These are phyloP conservation scores for Macrotus californicus DNA, from an alignment of 2,113 vertebrate species.

Conservation along the genomic window DNA sequence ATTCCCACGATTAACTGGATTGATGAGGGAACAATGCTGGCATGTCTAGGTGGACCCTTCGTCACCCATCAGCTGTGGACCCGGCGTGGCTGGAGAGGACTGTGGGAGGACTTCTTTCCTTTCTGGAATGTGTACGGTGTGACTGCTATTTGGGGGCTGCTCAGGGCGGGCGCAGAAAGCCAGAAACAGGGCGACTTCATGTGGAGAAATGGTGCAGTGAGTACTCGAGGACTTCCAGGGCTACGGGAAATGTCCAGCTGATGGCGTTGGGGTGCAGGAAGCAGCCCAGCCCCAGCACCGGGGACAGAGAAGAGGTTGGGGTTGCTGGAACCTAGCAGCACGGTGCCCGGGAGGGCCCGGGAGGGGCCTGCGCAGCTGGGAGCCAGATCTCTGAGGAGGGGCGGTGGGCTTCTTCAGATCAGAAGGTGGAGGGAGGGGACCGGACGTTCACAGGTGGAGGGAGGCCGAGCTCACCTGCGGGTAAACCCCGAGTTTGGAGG, in stretches of 20 bases:
- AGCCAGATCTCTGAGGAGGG: not conserved
- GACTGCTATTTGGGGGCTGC: not conserved
- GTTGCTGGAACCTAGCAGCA: no score
- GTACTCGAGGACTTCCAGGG: not conserved
- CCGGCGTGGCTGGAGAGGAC: not conserved
- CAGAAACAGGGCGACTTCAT: not conserved
- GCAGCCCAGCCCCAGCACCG: no score
- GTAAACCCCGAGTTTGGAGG: no score
- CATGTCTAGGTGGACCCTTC: not conserved
- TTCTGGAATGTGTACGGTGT: not conserved
- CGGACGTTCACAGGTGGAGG: not conserved
- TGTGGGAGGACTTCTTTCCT: not conserved
- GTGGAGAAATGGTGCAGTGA: not conserved
- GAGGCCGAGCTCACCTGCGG: not conserved
- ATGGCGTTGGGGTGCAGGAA: no score
- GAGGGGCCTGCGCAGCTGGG: not conserved
- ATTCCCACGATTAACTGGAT: not conserved
- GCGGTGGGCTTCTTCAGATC: not conserved
- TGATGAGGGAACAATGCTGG: not conserved
- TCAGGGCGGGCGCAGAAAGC: not conserved
- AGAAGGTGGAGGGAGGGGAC: not conserved
- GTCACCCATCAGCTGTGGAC: not conserved
- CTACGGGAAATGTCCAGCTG: not conserved
- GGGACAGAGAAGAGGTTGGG: no score
- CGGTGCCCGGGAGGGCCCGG: not conserved